A percentile compares a stretch with the other conserved stretches of the same genome.
Conservation (phyloP, 2,888 invertebrate species). For the Megamerina dolium region DNA sequence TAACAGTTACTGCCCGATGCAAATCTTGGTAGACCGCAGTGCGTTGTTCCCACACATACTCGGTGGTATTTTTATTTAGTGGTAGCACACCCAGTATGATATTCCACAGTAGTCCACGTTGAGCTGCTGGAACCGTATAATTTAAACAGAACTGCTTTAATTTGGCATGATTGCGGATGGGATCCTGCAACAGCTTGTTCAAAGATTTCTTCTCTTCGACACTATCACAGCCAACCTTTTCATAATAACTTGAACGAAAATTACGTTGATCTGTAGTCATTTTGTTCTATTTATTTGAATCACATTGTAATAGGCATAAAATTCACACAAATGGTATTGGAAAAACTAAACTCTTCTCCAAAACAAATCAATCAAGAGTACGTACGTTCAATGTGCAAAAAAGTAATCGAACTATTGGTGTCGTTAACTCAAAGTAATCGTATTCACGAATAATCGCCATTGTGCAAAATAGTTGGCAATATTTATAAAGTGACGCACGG, state of each 20-base stretch:
- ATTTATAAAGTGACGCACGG: too few relatives aligned
- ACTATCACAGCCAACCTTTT: slow-evolving; percentile 82
- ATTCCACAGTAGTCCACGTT: slow-evolving; percentile 76
- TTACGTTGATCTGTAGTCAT: slow-evolving; percentile 62
- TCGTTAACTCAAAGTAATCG: too few relatives aligned
- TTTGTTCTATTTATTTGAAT: neutral
- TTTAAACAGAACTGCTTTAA: slow-evolving; percentile 78
- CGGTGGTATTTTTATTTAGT: slow-evolving; percentile 67
- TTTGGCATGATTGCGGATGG: slow-evolving; percentile 58
- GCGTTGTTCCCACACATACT: slow-evolving; percentile 69
- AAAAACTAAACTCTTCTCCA: too few relatives aligned
- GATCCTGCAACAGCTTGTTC: slow-evolving; percentile 82
- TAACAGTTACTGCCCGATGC: slow-evolving; percentile 61
- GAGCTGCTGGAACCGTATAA: slow-evolving; percentile 75
- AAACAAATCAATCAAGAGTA: too few relatives aligned
- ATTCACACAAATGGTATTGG: too few relatives aligned
- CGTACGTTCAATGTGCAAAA: too few relatives aligned
- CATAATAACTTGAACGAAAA: slow-evolving; percentile 76
- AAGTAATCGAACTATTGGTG: too few relatives aligned
- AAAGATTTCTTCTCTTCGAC: slow-evolving; percentile 87
- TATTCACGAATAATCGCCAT: too few relatives aligned
- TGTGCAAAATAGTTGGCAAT: too few relatives aligned
- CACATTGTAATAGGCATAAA: too few relatives aligned
- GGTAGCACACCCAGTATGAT: slow-evolving; percentile 76
- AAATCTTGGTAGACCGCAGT: slow-evolving; percentile 71